phyloP scores from a whole-genome alignment of 2,888 invertebrate species.

The Drosophila peninsularis region DNA sequence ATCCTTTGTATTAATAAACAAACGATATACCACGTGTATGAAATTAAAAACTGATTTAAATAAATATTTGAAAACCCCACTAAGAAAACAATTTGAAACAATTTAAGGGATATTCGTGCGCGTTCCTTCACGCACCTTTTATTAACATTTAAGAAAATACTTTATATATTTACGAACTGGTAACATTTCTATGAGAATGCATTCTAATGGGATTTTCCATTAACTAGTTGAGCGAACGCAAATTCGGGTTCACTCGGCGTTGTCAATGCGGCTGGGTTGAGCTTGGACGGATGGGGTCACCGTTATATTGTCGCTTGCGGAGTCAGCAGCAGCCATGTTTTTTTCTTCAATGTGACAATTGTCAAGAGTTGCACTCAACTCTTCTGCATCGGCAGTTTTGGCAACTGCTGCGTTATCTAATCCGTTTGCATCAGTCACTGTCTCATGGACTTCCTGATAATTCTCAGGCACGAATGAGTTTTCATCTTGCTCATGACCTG shows the following conservation, averaged over 20 bases:
- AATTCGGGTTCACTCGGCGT: conserved; percentile 40
- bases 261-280: conserved; percentile 45
- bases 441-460: conserved; percentile 5
- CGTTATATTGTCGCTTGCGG: conserved; percentile 18
- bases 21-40: conserved; percentile 71
- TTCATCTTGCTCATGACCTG: conserved; percentile 18
- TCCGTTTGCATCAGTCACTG: conserved; percentile 11
- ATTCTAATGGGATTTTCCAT: conserved; percentile 56
- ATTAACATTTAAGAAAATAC: conserved; percentile 67
- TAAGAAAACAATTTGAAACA: neutral
- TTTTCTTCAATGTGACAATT: conserved; percentile 48
- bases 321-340: conserved; percentile 25
- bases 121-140: conserved; percentile 38
- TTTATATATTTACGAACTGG: conserved; percentile 44
- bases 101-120: neutral
- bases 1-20: conserved; percentile 79
- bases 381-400: conserved; percentile 20
- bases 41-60: conserved; percentile 74
- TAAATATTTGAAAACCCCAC: conserved; percentile 72
- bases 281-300: conserved; percentile 65
- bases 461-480: neutral
- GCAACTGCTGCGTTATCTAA: neutral
- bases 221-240: conserved; percentile 10
- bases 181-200: conserved; percentile 49
- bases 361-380: conserved; percentile 36